Conservation (phyloP, 2,888 invertebrate genomes). For the Cosmorhoe ocellata region DNA sequence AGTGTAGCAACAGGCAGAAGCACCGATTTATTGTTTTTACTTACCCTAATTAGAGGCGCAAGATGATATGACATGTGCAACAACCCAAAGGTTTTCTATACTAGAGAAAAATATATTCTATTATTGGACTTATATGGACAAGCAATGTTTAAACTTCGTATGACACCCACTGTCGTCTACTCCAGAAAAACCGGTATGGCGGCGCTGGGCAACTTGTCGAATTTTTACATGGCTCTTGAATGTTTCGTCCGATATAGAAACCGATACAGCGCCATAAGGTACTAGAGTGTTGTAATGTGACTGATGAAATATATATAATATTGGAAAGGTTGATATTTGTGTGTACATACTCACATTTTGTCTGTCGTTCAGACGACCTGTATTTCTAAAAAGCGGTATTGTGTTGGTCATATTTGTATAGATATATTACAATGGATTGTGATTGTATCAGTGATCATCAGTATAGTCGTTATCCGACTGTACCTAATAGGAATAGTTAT, state of each 20-base stretch:
- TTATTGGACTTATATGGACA: too few species aligned
- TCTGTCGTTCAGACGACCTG: neutral
- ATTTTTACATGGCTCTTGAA: conserved; percentile 60
- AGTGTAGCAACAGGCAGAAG: conserved; percentile 22
- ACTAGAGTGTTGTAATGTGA: conserved; percentile 28
- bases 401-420: neutral
- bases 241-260: conserved; percentile 63
- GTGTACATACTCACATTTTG: too few species aligned
- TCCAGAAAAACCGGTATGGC: conserved; percentile 49
- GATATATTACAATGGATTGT: too few species aligned
- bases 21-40: conserved; percentile 39
- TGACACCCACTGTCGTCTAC: conserved; percentile 35
- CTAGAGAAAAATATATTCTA: too few species aligned
- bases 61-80: conserved; percentile 16
- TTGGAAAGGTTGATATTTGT: too few species aligned
- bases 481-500: conserved; percentile 25
- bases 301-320: conserved; percentile 40
- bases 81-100: too few species aligned
- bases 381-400: neutral
- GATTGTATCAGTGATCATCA: conserved; percentile 6
- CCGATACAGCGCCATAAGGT: conserved; percentile 55
- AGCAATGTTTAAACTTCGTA: conserved; percentile 15
- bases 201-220: conserved; percentile 48
- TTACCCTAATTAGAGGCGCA: conserved; percentile 33
- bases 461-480: conserved; percentile 11